phyloP scores from a whole-genome alignment of 2,888 invertebrate genomes.

The Bembecia ichneumoniformis region DNA sequence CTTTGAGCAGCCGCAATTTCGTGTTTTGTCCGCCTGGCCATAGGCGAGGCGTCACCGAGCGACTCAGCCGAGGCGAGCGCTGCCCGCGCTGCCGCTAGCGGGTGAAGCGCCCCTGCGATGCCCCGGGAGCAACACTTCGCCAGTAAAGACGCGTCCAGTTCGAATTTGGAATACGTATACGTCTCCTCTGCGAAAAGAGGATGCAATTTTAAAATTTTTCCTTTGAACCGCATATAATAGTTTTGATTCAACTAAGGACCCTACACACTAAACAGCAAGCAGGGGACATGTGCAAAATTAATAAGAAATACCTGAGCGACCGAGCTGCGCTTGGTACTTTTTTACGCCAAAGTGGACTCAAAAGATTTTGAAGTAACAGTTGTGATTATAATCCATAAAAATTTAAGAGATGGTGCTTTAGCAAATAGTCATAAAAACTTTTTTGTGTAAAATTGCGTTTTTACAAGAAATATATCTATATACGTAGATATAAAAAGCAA shows the following conservation, averaged over 20 bases:
- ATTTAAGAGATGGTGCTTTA: too few species aligned
- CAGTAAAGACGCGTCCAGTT: constrained; percentile 74
- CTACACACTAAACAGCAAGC: background rate
- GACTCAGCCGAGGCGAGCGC: constrained; percentile 59
- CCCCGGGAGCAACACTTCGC: constrained; percentile 26
- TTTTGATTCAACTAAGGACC: too few species aligned
- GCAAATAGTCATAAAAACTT: too few species aligned
- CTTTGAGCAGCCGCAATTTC: constrained; percentile 94
- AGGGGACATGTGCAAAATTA: too few species aligned
- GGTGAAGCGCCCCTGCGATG: constrained; percentile 35
- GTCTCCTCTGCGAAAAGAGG: constrained; percentile 37
- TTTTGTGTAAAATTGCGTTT: too few species aligned
- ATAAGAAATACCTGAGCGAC: constrained; percentile 1
- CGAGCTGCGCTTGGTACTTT: too few species aligned
- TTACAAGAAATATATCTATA: too few species aligned
- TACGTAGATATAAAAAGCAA: too few species aligned
- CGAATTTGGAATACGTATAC: constrained; percentile 75
- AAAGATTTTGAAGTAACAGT: too few species aligned
- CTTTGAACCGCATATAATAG: too few species aligned
- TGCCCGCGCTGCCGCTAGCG: constrained; percentile 35
- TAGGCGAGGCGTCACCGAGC: constrained; percentile 84
- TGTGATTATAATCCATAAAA: too few species aligned
- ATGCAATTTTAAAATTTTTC: background rate
- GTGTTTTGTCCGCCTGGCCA: constrained; percentile 94
- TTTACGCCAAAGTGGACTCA: too few species aligned